phyloP scores from a whole-genome alignment of 1,140 invertebrate species.

The Harlomillsia oculata region DNA sequence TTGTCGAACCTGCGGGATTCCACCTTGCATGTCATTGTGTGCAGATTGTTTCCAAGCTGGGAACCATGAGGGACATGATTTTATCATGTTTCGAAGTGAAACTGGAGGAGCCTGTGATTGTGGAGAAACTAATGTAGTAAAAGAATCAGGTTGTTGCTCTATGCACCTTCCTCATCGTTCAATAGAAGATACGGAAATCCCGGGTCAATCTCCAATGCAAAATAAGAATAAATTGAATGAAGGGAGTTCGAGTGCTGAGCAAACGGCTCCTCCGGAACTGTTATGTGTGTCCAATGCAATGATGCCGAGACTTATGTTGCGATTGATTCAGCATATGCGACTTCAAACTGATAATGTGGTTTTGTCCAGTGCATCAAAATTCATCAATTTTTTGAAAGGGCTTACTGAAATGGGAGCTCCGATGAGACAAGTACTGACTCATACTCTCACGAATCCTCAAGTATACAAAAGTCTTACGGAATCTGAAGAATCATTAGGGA shows the following conservation, averaged over 20 bases:
- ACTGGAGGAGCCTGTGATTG: slow-evolving; percentile 97
- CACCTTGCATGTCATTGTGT: slow-evolving; percentile 97
- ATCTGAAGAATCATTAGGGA: not conserved
- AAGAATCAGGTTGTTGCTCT: slow-evolving; percentile 62
- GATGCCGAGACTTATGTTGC: slow-evolving; percentile 80
- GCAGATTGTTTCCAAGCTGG: slow-evolving; percentile 94
- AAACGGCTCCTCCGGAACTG: slow-evolving; percentile 42
- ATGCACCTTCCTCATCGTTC: slow-evolving; percentile 5
- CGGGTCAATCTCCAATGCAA: not conserved
- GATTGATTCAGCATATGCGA: slow-evolving; percentile 78
- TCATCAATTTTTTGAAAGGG: slow-evolving; percentile 77
- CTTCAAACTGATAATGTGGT: slow-evolving; percentile 22
- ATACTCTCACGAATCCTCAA: slow-evolving; percentile 72
- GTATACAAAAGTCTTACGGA: slow-evolving; percentile 41
- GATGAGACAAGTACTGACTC: slow-evolving; percentile 83
- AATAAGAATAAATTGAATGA: not conserved
- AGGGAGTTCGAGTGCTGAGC: slow-evolving; percentile 28
- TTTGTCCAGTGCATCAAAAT: slow-evolving; percentile 43
- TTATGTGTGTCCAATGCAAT: slow-evolving; percentile 83
- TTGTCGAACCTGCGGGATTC: slow-evolving; percentile 93
- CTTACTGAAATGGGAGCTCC: slow-evolving; percentile 88
- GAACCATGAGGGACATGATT: slow-evolving; percentile 92
- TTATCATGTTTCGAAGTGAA: slow-evolving; percentile 95
- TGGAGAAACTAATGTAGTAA: slow-evolving; percentile 92
- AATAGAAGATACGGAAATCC: not conserved